Conservation (phyloP, 2,797 vertebrate species). For the Sparus aurata region DNA sequence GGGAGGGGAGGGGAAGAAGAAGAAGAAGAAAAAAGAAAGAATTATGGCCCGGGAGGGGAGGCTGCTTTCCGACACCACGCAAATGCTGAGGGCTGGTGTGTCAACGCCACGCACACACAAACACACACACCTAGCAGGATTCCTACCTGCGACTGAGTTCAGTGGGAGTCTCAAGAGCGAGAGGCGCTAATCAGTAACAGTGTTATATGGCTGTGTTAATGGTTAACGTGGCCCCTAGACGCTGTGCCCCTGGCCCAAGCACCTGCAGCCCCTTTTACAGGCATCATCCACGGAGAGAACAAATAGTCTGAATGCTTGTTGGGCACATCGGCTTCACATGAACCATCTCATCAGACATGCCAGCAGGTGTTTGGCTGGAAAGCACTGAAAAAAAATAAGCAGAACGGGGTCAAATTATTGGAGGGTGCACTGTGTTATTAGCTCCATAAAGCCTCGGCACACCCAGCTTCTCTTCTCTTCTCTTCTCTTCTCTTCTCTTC, state of each 20-base stretch:
- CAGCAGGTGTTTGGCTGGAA: constrained; percentile 53
- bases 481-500: constrained; percentile 10
- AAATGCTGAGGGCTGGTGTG: constrained; percentile 36
- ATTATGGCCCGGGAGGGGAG: constrained; percentile 51
- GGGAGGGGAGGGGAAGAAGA: constrained; percentile 42
- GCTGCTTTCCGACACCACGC: constrained; percentile 41
- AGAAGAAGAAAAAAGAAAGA: constrained; percentile 32
- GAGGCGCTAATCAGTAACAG: constrained; percentile 87
- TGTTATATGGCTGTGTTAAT: constrained; percentile 87
- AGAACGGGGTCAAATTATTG: constrained; percentile 34
- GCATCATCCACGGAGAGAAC: constrained; percentile 73
- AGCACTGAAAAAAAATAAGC: neutral
- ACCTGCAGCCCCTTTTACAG: constrained; percentile 82
- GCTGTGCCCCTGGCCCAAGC: constrained; percentile 73
- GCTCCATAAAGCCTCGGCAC: constrained; percentile 35
- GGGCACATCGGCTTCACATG: constrained; percentile 56
- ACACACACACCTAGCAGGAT: constrained; percentile 67
- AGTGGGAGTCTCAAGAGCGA: constrained; percentile 77
- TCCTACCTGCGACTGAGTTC: constrained; percentile 81
- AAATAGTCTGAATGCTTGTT: constrained; percentile 78
- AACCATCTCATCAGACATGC: constrained; percentile 52
- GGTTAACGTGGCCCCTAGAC: constrained; percentile 82
- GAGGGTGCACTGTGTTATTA: constrained; percentile 40
- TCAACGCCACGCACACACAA: constrained; percentile 55
- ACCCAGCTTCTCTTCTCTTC: neutral